Conservation (phyloP, 2,113 vertebrate species). For the Oriolus oriolus region DNA sequence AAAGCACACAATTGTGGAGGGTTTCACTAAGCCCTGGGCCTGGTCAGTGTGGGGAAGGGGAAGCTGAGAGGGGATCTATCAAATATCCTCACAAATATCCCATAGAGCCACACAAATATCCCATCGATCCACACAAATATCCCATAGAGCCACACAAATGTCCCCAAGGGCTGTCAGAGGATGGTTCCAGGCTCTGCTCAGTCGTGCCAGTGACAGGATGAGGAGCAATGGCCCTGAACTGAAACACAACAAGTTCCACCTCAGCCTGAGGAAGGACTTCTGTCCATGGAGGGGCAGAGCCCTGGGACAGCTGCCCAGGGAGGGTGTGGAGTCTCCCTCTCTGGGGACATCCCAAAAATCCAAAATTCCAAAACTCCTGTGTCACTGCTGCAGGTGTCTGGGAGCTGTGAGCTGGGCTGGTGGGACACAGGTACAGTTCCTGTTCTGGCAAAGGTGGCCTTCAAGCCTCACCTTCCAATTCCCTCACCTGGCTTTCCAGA, state of each 20-base stretch:
- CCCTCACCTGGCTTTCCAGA: not conserved
- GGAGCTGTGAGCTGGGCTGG: not conserved
- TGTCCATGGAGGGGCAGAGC: not conserved
- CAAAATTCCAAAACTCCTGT: not conserved
- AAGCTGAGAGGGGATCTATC: not conserved
- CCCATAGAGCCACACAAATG: not conserved
- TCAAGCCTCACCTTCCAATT: not conserved
- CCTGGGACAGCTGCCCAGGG: not conserved
- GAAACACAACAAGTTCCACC: not conserved
- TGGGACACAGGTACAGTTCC: not conserved
- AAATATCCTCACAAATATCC: not conserved
- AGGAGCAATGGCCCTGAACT: not conserved
- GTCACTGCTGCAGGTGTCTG: not conserved
- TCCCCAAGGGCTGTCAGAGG: not conserved
- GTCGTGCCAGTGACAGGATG: not conserved
- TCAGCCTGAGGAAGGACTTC: not conserved
- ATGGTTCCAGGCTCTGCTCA: not conserved
- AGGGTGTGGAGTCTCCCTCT: not conserved
- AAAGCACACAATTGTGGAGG: not conserved
- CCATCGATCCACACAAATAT: not conserved
- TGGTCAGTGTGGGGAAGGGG: not conserved
- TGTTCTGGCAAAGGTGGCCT: not conserved
- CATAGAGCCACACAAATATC: not conserved
- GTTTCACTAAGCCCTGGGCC: not conserved
- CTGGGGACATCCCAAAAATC: not conserved